Conservation (phyloP, 1,140 invertebrate genomes). For the Sitodiplosis mosellana region DNA sequence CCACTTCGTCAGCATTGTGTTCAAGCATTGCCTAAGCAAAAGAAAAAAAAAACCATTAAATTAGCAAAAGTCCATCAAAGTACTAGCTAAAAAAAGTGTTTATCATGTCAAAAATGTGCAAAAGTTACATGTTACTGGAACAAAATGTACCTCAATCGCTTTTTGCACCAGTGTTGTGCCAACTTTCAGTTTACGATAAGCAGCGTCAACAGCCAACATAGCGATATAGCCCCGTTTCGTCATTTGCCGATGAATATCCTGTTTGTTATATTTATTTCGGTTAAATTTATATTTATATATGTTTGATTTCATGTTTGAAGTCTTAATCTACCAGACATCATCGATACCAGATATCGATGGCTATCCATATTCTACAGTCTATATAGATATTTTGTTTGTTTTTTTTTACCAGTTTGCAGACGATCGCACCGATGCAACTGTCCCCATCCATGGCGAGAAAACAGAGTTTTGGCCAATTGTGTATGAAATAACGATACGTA, state of each 20-base stretch:
- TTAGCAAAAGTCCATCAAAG: neutral
- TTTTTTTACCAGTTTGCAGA: conserved; percentile 95
- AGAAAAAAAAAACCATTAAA: neutral
- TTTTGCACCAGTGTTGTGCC: conserved; percentile 54
- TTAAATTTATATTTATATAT: no score
- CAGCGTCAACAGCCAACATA: conserved; percentile 95
- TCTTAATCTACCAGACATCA: no score
- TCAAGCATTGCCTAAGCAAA: conserved; percentile 66
- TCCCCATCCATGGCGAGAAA: conserved; percentile 79
- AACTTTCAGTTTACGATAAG: conserved; percentile 87
- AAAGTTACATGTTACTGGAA: neutral
- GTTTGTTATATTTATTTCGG: no score
- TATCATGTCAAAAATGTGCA: neutral
- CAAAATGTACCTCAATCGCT: conserved; percentile 47
- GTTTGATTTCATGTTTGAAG: no score
- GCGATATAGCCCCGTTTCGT: conserved; percentile 93
- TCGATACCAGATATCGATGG: no score
- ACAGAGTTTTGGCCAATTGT: conserved; percentile 98
- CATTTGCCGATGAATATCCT: conserved; percentile 78
- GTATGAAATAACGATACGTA: conserved; percentile 99
- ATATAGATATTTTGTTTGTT: no score
- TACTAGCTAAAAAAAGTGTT: neutral
- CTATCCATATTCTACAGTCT: no score
- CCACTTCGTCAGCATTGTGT: conserved; percentile 93
- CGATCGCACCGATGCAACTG: conserved; percentile 89